A percentile compares a stretch with the other conserved stretches of the same genome.
phyloP scores from a whole-genome alignment of 2,888 invertebrate species.

The Rhabditoides inermis region DNA sequence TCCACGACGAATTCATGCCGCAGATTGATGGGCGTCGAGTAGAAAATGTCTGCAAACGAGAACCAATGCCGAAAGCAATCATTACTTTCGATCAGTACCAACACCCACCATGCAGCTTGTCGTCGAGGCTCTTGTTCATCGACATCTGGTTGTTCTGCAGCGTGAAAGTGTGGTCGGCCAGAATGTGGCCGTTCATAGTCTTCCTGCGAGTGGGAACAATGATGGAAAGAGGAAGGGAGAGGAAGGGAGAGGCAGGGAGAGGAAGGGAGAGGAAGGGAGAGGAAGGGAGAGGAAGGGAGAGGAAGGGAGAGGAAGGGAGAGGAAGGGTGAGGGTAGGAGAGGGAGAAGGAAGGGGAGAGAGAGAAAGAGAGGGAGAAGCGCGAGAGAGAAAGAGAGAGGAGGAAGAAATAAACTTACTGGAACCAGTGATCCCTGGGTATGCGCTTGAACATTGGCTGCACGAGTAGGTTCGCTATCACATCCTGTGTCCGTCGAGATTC shows the following conservation, averaged over 20 bases:
- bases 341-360: not conserved
- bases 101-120: too few species aligned
- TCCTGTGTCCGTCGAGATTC: too few species aligned
- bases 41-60: not conserved
- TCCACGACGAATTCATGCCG: not conserved
- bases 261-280: constrained; percentile 1
- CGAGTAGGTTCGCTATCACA: too few species aligned
- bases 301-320: not conserved
- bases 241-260: constrained; percentile 4
- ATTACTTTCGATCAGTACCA: too few species aligned
- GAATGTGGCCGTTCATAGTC: too few species aligned
- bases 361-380: constrained; percentile 5
- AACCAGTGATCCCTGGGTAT: too few species aligned
- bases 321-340: not conserved
- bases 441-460: too few species aligned
- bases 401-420: too few species aligned
- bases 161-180: too few species aligned
- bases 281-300: not conserved
- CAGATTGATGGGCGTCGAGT: not conserved
- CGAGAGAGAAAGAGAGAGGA: constrained; percentile 1
- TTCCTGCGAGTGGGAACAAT: not conserved
- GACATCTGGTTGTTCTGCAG: too few species aligned
- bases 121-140: too few species aligned
- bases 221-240: constrained; percentile 1
- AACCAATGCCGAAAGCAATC: not conserved